Conservation (phyloP, 1,140 invertebrate genomes). For the Ooceraea biroi region DNA sequence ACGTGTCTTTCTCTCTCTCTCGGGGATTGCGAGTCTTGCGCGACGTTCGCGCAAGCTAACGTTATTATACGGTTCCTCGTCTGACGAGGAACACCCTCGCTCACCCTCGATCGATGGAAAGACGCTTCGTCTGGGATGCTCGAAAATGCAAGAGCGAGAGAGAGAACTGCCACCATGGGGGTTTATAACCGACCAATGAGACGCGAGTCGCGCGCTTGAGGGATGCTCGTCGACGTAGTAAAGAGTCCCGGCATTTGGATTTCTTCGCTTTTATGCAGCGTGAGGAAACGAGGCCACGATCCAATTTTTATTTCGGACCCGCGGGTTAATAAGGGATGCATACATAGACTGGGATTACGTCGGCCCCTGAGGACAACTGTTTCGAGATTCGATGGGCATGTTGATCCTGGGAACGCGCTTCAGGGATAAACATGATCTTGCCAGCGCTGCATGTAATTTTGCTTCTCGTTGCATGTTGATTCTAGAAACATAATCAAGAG, state of each 20-base stretch:
- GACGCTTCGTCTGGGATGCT: conserved; percentile 58
- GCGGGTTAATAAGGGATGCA: conserved; percentile 33
- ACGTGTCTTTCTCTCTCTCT: conserved; percentile 7
- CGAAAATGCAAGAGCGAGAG: conserved; percentile 40
- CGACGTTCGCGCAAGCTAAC: conserved; percentile 42
- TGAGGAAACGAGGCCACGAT: conserved; percentile 8
- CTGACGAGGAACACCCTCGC: conserved; percentile 48
- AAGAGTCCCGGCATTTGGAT: conserved; percentile 47
- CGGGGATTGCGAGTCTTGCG: conserved; percentile 15
- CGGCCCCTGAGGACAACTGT: background rate
- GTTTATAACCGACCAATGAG: conserved; percentile 51
- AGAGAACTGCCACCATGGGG: conserved; percentile 38
- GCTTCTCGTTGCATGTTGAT: conserved; percentile 12
- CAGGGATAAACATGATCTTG: background rate
- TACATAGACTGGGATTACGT: conserved; percentile 19
- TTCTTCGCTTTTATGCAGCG: conserved; percentile 32
- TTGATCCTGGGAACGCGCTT: conserved; percentile 28
- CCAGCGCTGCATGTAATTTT: too few relatives aligned
- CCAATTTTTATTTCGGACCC: conserved; percentile 6
- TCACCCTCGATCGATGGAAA: conserved; percentile 58
- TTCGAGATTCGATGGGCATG: conserved; percentile 18
- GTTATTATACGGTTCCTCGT: conserved; percentile 52
- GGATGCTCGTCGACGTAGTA: conserved; percentile 49
- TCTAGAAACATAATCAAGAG: too few relatives aligned
- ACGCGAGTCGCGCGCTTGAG: conserved; percentile 30